These are phyloP conservation scores for Notoglanidium macrostoma DNA, from an alignment of 2,797 vertebrate species.

Conservation along the genomic window DNA sequence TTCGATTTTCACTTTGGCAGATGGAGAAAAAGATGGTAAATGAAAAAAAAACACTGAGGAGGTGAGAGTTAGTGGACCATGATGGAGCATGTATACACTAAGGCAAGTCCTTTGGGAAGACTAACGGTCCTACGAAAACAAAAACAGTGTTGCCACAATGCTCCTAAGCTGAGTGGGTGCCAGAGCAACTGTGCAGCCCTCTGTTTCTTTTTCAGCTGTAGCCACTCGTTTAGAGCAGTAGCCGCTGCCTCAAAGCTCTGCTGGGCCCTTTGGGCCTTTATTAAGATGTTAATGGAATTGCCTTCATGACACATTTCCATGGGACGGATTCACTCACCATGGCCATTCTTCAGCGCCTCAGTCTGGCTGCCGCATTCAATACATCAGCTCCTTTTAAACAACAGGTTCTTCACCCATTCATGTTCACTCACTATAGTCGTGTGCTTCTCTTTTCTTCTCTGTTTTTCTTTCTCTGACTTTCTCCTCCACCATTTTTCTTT, in stretches of 20 bases:
- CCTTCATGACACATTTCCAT: constrained; percentile 78
- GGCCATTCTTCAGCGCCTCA: constrained; percentile 68
- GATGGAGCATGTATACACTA: constrained; percentile 57
- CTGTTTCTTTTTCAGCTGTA: constrained; percentile 50
- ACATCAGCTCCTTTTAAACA: constrained; percentile 69
- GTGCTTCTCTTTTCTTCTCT: constrained; percentile 55
- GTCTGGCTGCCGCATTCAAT: constrained; percentile 59
- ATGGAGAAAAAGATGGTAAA: constrained; percentile 78
- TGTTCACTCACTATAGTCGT: constrained; percentile 46
- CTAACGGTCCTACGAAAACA: constrained; percentile 69
- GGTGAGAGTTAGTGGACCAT: constrained; percentile 68
- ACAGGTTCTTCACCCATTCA: constrained; percentile 56
- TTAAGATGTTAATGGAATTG: constrained; percentile 82
- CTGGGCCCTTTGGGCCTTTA: constrained; percentile 71
- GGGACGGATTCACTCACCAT: constrained; percentile 66
- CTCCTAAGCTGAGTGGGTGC: constrained; percentile 62
- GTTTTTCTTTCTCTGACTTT: constrained; percentile 35
- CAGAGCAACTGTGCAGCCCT: constrained; percentile 57
- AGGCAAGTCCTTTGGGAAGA: constrained; percentile 68
- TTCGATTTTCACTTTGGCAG: constrained; percentile 71
- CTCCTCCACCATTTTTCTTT: neutral
- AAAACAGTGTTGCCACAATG: constrained; percentile 63
- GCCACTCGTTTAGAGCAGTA: constrained; percentile 45
- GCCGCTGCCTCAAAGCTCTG: constrained; percentile 69
- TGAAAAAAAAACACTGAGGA: constrained; percentile 59